Evolutionary conservation across 1,140 invertebrate genomes (phyloP), one percentile per base, ranked within the genome.

Genomic region (Cotesia glomerata): DNA sequence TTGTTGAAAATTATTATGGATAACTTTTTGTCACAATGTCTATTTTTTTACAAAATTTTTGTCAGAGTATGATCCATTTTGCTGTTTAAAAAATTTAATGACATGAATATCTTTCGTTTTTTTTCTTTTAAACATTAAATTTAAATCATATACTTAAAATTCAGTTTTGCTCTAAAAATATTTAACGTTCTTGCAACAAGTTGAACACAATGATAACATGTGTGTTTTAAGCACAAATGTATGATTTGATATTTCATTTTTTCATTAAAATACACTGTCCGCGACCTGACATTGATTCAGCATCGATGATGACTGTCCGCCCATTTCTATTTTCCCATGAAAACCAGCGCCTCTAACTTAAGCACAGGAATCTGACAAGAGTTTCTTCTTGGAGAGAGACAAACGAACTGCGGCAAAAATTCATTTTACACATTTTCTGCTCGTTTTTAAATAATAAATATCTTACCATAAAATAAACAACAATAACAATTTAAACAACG

Each of bases 271-370:
- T 86, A 83, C 94, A 96, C 65, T 83, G 80, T 54, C 95, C 95
- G 81, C 91, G 88, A 76, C 88, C 86, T 13, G 91, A 90, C 93
- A 97, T 95, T 34, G 89, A 88, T 56, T 90, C 91, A 0, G 91
- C 92, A 87, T 96, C 92, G 35, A 98, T 92, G 79, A 93, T 92
- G 4, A n/a, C n/a, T n/a, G 95, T 97, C 59, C 92, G 88, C 0
- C 93, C 95, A 80, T 95, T 94, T 78, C 89, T 86, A 86, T 93
- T 93, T 90, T 97, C 96, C 90, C 95, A 94, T 7, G 94, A 96
- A 87, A 95, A 97, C 95, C 95, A 97, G 93, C 90, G 67, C 95
- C 95, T 81, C 94, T 89, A 34, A 95, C 91, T 71, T 90, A n/a
- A n/a, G n/a, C n/a, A n/a, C 79, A 18, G 95, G 94, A 81, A 96